phyloP scores from a whole-genome alignment of 1,140 invertebrate species.

The Ceratina calcarata region DNA sequence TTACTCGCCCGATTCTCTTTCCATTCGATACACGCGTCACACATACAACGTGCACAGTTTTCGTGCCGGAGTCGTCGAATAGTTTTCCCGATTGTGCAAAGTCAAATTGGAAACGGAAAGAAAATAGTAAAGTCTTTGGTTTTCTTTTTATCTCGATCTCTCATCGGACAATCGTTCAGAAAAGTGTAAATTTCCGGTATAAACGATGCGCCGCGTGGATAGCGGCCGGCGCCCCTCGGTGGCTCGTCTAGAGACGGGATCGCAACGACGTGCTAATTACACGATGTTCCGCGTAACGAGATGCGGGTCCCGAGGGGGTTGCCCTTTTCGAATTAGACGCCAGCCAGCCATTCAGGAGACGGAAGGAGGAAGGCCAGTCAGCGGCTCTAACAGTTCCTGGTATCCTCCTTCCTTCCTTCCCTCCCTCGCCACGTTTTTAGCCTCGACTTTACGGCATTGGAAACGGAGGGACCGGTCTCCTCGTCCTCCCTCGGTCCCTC shows the following conservation, averaged over 20 bases:
- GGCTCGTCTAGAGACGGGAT: slow-evolving; percentile 51
- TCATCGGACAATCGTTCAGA: no score
- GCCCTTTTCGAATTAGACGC: slow-evolving; percentile 61
- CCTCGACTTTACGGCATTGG: neutral
- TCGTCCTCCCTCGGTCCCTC: no score
- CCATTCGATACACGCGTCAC: neutral
- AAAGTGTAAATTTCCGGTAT: no score
- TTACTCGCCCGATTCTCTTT: neutral
- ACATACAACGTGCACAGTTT: neutral
- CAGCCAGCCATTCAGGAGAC: slow-evolving; percentile 27
- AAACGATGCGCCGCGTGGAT: slow-evolving; percentile 46
- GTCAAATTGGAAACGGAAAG: no score
- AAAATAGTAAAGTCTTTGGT: no score
- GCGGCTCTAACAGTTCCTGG: slow-evolving; percentile 61
- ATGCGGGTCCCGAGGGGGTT: slow-evolving; percentile 72
- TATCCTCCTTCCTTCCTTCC: slow-evolving; percentile 36
- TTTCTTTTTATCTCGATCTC: no score
- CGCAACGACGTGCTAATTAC: slow-evolving; percentile 78
- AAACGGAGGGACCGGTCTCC: slow-evolving; percentile 1
- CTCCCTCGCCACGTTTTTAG: neutral
- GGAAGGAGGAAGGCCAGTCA: slow-evolving; percentile 57
- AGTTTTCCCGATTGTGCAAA: no score
- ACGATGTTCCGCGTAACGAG: slow-evolving; percentile 77
- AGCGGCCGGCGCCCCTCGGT: slow-evolving; percentile 10
- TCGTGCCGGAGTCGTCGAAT: neutral